Percentiles rank a stretch among this genome's conserved stretches.
Conservation (phyloP, 2,888 invertebrate species). For the Strigamia crassipes region DNA sequence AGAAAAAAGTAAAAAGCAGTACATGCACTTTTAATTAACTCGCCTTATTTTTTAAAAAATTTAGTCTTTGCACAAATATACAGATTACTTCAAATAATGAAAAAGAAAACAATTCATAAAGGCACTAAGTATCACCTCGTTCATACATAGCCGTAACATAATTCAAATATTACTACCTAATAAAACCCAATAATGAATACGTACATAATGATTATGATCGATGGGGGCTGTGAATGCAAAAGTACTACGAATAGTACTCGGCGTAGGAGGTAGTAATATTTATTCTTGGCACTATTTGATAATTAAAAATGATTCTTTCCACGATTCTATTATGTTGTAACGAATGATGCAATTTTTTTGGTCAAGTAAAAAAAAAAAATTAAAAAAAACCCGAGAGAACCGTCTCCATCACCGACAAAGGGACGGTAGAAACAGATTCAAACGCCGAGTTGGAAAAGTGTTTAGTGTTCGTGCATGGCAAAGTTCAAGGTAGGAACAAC, state of each 20-base stretch:
- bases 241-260: too few species aligned
- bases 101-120: not conserved
- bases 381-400: not conserved
- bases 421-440: not conserved
- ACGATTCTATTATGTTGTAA: too few species aligned
- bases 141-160: not conserved
- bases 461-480: slow-evolving; percentile 56
- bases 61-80: not conserved
- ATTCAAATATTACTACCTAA: not conserved
- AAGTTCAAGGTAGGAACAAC: slow-evolving; percentile 58
- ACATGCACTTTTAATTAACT: not conserved
- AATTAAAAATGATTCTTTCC: too few species aligned
- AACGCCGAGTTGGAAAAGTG: not conserved
- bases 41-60: not conserved
- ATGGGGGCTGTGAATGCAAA: too few species aligned
- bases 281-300: too few species aligned
- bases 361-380: not conserved
- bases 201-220: too few species aligned
- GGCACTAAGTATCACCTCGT: not conserved
- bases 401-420: not conserved
- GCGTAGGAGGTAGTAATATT: too few species aligned
- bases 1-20: too few species aligned
- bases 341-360: too few species aligned
- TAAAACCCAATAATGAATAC: too few species aligned
- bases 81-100: not conserved